Evolutionary conservation across 2,113 vertebrate species (phyloP).

Genomic region (Mirounga angustirostris): DNA sequence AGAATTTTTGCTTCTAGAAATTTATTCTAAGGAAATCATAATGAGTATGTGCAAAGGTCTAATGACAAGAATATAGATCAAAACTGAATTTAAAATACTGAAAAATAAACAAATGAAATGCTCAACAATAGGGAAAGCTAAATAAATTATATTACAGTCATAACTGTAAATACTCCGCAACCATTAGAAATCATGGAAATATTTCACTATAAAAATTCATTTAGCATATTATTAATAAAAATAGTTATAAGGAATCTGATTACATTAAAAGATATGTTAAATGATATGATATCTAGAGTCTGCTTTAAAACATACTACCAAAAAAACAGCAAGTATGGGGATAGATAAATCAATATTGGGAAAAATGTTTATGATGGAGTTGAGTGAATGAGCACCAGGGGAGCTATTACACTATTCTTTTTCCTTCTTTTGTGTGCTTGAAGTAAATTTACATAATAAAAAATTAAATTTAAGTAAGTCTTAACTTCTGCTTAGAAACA

Average conservation of each 20-base stretch:
- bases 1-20: constrained; percentile 28
- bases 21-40: constrained; percentile 41
- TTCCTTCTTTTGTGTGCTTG: background rate
- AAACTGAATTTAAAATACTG: constrained; percentile 41
- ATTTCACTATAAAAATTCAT: background rate
- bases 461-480: background rate
- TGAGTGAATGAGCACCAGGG: background rate
- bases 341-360: background rate
- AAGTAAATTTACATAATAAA: background rate
- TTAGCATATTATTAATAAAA: background rate
- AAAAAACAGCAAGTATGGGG: background rate
- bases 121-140: background rate
- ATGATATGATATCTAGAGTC: background rate
- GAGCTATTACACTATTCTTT: background rate
- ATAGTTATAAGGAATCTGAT: background rate
- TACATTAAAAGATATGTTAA: background rate
- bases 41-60: background rate
- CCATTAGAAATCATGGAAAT: background rate
- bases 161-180: background rate
- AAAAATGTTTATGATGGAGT: background rate
- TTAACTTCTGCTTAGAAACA: background rate
- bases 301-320: background rate
- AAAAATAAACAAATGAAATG: constrained; percentile 45
- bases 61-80: background rate
- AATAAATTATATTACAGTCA: background rate